Conservation (phyloP, 1,140 invertebrate species). For the Trachymyrmex cornetzi region DNA sequence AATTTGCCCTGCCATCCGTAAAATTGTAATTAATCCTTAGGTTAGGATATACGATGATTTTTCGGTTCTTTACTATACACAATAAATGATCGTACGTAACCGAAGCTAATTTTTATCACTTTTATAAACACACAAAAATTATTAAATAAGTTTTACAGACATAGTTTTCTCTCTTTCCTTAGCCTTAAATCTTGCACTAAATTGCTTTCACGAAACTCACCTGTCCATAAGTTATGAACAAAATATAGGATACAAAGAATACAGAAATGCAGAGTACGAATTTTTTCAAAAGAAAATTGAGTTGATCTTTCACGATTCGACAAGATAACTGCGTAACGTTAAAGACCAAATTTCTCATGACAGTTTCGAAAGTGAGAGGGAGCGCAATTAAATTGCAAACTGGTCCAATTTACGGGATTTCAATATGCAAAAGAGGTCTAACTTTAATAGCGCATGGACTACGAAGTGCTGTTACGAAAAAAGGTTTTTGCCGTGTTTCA, state of each 20-base stretch:
- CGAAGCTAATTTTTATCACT: no score
- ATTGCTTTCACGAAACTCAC: not conserved
- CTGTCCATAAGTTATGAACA: not conserved
- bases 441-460: conserved; percentile 32
- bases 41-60: no score
- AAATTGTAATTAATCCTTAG: no score
- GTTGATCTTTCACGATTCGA: not conserved
- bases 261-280: not conserved
- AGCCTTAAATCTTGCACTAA: not conserved
- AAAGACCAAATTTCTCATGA: not conserved
- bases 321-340: conserved; percentile 1
- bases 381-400: conserved; percentile 46
- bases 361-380: conserved; percentile 25
- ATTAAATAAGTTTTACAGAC: no score
- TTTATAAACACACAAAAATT: no score
- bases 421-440: conserved; percentile 29
- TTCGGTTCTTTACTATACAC: no score
- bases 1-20: not conserved
- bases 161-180: not conserved
- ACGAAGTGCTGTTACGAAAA: not conserved
- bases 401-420: conserved; percentile 34
- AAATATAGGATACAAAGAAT: not conserved
- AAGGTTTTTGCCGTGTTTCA: conserved; percentile 7
- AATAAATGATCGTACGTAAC: no score
- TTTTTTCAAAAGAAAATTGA: not conserved